Base-by-base conservation (phyloP, 2,888 invertebrate species). In the Pachydiplax longipennis region DNA sequence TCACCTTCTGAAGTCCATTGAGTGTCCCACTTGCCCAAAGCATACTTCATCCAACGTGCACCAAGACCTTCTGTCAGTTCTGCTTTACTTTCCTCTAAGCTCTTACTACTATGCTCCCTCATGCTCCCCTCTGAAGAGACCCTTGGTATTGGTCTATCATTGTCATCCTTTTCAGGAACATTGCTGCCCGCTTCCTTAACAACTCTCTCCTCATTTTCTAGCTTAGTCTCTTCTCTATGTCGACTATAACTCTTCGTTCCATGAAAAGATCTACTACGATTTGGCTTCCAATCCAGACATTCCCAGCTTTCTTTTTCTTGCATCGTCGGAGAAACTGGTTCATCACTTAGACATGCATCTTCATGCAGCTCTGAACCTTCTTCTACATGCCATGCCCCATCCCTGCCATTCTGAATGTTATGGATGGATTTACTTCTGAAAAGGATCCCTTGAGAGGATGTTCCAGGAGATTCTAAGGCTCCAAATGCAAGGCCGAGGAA, bases 391-490 rank as follows among this genome's bases (percentile, higher is more conserved):
- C 61, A 87, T 22, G n/a, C 31, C 6, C 61, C 87, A 22, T 40
- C 87, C 22, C 40, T 87, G 12, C 53, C 53, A 61, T 58, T 61
- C 35, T 87, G 65, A 37, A 87, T n/a, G 15, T 61, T 61, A 18
- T 90, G 90, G 80, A 53, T 90, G 73, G 90, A 90, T 53, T 90
- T 90, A 48, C 90, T 90, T 31, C 87, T 35, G 40, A 87, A 65
- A 65, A 87, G 87, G 10, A 58, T 61, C 25, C 37, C 22, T 2
- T 65, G 87, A n/a, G 87, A 35, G 22, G 22, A 37, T 13, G 61
- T 61, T 37, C 61, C 87, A n/a, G 35, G 37, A 58, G 37, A 12
- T 13, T 87, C 35, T 37, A 35, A 5, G 2, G 61, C 3, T 22
- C 61, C 61, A 10, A 65, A 87, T 61, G 61, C 65, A 87, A 87